Conservation (phyloP, 2,113 vertebrate genomes). For the Leptobrachium leishanense region DNA sequence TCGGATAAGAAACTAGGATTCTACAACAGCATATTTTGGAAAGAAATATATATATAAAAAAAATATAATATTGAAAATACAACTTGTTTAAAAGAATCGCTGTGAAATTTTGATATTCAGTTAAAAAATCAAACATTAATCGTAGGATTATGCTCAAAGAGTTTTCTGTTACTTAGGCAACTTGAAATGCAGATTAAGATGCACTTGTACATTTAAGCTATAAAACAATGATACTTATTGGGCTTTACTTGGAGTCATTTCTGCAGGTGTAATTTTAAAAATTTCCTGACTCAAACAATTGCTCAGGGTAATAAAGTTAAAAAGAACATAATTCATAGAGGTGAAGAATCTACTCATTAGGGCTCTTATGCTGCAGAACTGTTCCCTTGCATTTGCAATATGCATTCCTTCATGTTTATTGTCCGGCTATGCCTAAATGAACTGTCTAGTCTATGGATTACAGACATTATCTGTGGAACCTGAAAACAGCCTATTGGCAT, state of each 20-base stretch:
- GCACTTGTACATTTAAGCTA: not conserved
- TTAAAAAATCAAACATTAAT: too few species aligned
- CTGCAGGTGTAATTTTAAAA: not conserved
- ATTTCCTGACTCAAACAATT: not conserved
- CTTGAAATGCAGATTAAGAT: not conserved
- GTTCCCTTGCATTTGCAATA: not conserved
- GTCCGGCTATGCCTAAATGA: not conserved
- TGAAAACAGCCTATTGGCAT: not conserved
- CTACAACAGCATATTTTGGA: too few species aligned
- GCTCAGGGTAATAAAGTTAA: not conserved
- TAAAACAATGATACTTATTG: not conserved
- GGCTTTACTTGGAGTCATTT: not conserved
- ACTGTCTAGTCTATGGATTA: not conserved
- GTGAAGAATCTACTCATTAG: not conserved
- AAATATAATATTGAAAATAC: too few species aligned
- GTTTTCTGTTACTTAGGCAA: not conserved
- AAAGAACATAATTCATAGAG: not conserved
- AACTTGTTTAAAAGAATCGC: too few species aligned
- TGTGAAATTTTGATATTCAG: too few species aligned
- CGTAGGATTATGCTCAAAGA: not conserved
- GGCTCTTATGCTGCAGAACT: not conserved
- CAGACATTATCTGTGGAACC: not conserved
- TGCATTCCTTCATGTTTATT: slow-evolving; percentile 4
- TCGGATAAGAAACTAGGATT: too few species aligned
- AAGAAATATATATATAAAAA: too few species aligned